Conservation (phyloP, 2,888 invertebrate genomes). For the Mongoloraphidia duomilia region DNA sequence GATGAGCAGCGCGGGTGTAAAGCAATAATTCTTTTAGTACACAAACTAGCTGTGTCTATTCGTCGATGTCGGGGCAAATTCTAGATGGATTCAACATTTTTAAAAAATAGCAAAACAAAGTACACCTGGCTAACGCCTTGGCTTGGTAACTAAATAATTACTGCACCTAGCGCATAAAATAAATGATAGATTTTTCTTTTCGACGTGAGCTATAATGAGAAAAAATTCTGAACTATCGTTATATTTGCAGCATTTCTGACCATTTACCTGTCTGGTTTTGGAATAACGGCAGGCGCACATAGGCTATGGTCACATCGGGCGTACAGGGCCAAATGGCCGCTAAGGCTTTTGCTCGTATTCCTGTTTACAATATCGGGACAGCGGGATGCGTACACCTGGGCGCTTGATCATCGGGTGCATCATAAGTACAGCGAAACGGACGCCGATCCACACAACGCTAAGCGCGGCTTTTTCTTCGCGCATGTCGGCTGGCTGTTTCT, state of each 20-base stretch:
- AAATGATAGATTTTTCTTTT: not conserved
- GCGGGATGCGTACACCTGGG: constrained; percentile 77
- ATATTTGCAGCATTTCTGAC: constrained; percentile 38
- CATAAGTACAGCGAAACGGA: constrained; percentile 81
- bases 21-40: too few relatives aligned
- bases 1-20: too few relatives aligned
- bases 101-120: too few relatives aligned
- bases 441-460: constrained; percentile 72
- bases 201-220: not conserved
- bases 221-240: not conserved
- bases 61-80: too few relatives aligned
- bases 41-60: too few relatives aligned
- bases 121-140: too few relatives aligned
- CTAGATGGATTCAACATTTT: too few relatives aligned
- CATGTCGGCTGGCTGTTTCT: constrained; percentile 86
- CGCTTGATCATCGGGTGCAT: constrained; percentile 74
- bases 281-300: constrained; percentile 71
- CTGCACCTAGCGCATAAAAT: not conserved
- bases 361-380: constrained; percentile 66
- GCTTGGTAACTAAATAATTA: too few relatives aligned
- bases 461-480: constrained; percentile 78
- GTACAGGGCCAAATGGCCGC: constrained; percentile 56
- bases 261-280: constrained; percentile 62
- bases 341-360: constrained; percentile 49
- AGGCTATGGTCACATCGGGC: constrained; percentile 69